A percentile compares a stretch with the other conserved stretches of the same genome.
Evolutionary conservation across 2,797 vertebrate species (phyloP).

Genomic region (Eulemur rubriventer): DNA sequence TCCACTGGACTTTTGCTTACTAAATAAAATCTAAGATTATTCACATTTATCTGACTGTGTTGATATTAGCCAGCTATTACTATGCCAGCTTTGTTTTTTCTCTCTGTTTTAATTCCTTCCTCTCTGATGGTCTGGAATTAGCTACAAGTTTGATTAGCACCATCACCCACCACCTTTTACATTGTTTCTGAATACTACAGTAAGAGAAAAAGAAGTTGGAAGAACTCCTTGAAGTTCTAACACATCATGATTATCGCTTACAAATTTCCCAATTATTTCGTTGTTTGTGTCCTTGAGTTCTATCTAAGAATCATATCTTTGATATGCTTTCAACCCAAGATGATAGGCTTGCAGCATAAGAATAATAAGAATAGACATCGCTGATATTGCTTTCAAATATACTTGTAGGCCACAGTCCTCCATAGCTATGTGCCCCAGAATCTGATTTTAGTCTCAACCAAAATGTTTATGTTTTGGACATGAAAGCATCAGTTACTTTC

Average conservation of each 20-base stretch:
- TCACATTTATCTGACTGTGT: neutral
- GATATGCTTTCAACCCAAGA: neutral
- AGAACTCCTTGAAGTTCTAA: neutral
- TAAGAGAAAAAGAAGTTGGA: neutral
- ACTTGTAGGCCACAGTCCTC: neutral
- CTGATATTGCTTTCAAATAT: neutral
- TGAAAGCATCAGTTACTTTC: neutral
- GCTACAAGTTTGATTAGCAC: neutral
- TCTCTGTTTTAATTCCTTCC: neutral
- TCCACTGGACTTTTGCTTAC: neutral
- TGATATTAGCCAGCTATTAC: neutral
- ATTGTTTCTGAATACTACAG: neutral
- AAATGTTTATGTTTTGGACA: neutral
- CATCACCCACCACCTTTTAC: neutral
- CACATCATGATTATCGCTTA: neutral
- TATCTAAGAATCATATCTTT: neutral
- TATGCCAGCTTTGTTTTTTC: neutral
- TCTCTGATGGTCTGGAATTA: neutral
- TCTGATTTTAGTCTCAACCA: neutral
- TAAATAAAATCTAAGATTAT: neutral
- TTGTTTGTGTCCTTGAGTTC: neutral
- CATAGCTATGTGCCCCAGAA: neutral
- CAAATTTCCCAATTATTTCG: neutral
- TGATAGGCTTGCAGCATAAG: neutral
- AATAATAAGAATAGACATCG: neutral